Percentiles rank a stretch among this genome's conserved stretches.
These are phyloP conservation scores for Lepidotrigona ventralis DNA, from an alignment of 1,140 invertebrate species.

Conservation along the genomic window DNA sequence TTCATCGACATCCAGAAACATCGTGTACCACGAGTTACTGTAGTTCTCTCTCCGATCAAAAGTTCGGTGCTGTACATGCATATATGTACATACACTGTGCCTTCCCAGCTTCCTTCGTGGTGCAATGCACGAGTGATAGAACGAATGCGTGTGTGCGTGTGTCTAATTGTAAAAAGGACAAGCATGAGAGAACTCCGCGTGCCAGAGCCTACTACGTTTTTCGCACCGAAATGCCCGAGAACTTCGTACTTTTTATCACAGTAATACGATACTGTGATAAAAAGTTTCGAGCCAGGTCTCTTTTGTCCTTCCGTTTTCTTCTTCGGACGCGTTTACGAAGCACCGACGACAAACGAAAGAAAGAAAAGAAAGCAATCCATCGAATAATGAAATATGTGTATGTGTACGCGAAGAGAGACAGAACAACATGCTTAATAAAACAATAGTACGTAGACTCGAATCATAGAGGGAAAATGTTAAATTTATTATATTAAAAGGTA, in stretches of 20 bases:
- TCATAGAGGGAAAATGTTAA: conserved; percentile 14
- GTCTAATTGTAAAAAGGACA: background rate
- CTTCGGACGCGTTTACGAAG: conserved; percentile 26
- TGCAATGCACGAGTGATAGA: conserved; percentile 55
- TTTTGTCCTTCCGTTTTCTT: conserved; percentile 45
- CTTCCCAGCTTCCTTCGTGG: conserved; percentile 68
- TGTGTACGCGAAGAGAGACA: conserved; percentile 23
- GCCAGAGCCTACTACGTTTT: conserved; percentile 47
- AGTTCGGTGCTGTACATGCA: conserved; percentile 62
- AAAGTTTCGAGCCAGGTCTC: conserved; percentile 59
- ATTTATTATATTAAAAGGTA: conserved; percentile 21
- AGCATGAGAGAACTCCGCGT: conserved; percentile 35
- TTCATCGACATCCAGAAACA: conserved; percentile 14
- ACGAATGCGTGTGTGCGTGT: conserved; percentile 20
- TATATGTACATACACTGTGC: conserved; percentile 69
- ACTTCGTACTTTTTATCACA: conserved; percentile 69
- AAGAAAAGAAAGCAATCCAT: conserved; percentile 24
- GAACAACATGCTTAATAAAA: conserved; percentile 25
- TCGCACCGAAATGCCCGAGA: conserved; percentile 53
- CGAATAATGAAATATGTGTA: conserved; percentile 17
- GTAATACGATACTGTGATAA: conserved; percentile 70
- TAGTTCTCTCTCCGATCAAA: conserved; percentile 50
- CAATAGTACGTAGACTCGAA: conserved; percentile 20
- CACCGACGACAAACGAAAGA: conserved; percentile 11
- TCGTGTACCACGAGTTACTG: conserved; percentile 48